Percentiles rank a stretch among this genome's conserved stretches.
These are phyloP conservation scores for Drosophila macrospina DNA, from an alignment of 2,888 invertebrate species.

Conservation along the genomic window DNA sequence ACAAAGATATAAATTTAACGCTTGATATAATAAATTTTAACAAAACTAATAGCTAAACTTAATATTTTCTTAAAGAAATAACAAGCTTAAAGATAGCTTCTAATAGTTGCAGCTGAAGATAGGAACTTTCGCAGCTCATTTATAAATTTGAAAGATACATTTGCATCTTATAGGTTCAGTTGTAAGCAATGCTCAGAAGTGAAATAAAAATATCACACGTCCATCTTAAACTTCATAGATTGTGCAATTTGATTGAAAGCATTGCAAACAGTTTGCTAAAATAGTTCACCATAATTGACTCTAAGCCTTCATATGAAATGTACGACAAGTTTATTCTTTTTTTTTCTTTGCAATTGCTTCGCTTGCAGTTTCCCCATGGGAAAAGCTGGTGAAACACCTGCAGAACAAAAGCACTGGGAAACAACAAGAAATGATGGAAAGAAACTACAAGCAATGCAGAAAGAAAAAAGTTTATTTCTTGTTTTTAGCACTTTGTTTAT, in stretches of 20 bases:
- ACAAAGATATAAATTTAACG: too few species aligned
- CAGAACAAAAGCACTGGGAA: slow-evolving; percentile 15
- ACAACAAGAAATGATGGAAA: slow-evolving; percentile 13
- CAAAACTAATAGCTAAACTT: too few species aligned
- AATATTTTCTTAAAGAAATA: too few species aligned
- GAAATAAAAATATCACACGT: background rate
- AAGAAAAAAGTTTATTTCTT: slow-evolving; percentile 49
- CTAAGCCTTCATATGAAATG: slow-evolving; percentile 48
- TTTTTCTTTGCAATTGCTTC: slow-evolving; percentile 49
- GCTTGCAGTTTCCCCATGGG: slow-evolving; percentile 40
- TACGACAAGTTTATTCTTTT: slow-evolving; percentile 53
- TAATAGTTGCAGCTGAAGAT: background rate
- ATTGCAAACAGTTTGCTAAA: background rate
- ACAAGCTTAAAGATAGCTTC: too few species aligned
- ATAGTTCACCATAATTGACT: background rate
- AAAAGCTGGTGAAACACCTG: slow-evolving; percentile 41
- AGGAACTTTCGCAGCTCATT: background rate
- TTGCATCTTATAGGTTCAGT: background rate
- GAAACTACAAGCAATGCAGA: slow-evolving; percentile 26
- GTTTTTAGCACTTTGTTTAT: slow-evolving; percentile 51
- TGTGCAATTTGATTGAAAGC: slow-evolving; percentile 4
- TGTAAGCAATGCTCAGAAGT: background rate
- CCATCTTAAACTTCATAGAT: background rate
- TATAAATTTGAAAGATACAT: too few species aligned
- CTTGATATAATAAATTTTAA: too few species aligned